Evolutionary conservation across 2,113 vertebrate species (phyloP).

Genomic region (Collichthys lucidus): DNA sequence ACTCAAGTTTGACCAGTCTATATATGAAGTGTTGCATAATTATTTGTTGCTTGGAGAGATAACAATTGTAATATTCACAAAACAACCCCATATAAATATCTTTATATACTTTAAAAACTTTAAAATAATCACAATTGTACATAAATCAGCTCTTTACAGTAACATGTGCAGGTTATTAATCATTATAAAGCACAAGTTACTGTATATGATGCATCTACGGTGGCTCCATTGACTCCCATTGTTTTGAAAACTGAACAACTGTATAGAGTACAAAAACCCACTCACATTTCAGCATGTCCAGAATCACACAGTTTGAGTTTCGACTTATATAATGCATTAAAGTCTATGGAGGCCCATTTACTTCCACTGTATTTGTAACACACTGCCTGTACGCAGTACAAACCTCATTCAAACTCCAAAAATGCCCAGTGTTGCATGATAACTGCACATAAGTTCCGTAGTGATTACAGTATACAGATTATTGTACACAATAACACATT

Average conservation of each 20-base stretch:
- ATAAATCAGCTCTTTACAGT: background rate
- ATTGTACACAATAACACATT: background rate
- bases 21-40: background rate
- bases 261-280: background rate
- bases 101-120: too few relatives aligned
- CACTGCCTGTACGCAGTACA: background rate
- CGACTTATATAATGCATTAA: background rate
- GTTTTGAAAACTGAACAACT: background rate
- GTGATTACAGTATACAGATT: too few relatives aligned
- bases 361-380: background rate
- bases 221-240: background rate
- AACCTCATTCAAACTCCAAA: background rate
- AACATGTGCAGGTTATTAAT: background rate
- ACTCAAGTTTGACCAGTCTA: background rate
- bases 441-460: background rate
- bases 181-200: background rate
- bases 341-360: background rate
- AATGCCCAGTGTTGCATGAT: background rate
- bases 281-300: background rate
- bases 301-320: background rate
- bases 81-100: too few relatives aligned
- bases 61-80: background rate
- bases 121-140: background rate
- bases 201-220: background rate
- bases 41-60: background rate